Evolutionary conservation across 1,140 invertebrate genomes (phyloP).

Genomic region (Halictus rubicundus): DNA sequence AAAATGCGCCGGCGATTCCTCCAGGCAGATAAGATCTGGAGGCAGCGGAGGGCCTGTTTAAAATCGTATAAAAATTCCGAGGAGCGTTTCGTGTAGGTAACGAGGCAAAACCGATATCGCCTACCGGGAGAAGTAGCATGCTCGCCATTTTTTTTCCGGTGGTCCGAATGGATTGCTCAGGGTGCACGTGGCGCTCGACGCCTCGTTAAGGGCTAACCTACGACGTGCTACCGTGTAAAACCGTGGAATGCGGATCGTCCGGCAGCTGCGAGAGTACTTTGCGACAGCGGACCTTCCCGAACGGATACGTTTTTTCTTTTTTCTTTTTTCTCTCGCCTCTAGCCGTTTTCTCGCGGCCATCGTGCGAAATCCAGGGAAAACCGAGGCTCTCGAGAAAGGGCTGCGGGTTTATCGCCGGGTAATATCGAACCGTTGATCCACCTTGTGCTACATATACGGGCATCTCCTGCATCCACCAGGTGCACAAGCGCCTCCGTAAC

Average conservation of each 20-base stretch:
- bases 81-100: background rate
- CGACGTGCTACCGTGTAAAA: conserved; percentile 52
- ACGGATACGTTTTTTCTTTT: conserved; percentile 35
- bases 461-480: conserved; percentile 38
- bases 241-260: conserved; percentile 50
- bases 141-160: conserved; percentile 2
- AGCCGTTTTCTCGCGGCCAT: conserved; percentile 35
- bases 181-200: conserved; percentile 34
- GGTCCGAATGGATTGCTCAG: conserved; percentile 13
- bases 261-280: conserved; percentile 49
- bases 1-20: background rate
- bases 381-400: background rate
- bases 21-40: background rate
- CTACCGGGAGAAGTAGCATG: background rate
- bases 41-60: background rate
- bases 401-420: conserved; percentile 18
- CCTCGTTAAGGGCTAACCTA: conserved; percentile 51
- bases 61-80: conserved; percentile 31
- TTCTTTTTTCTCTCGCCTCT: background rate
- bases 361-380: conserved; percentile 24
- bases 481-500: conserved; percentile 39
- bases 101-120: conserved; percentile 10
- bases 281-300: background rate
- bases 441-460: conserved; percentile 29
- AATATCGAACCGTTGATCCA: conserved; percentile 54